Evolutionary conservation across 2,113 vertebrate genomes (phyloP), one percentile per base, ranked within the genome.

Genomic region (Corythornis madagascariensis): DNA sequence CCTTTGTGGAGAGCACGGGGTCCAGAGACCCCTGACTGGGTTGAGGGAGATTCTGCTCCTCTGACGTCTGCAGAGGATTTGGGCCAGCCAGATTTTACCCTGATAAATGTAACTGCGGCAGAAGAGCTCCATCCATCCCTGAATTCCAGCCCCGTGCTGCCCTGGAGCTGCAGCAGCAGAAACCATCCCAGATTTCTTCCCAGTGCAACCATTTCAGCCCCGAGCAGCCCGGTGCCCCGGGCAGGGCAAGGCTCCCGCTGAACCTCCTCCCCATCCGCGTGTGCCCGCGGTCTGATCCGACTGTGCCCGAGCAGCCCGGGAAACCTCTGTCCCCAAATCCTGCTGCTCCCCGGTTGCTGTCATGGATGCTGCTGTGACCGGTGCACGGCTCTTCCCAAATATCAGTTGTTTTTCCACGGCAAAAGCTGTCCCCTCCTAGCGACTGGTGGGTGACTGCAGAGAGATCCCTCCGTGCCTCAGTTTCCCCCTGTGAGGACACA

Each of bases 61-160:
- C 29, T 5, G 1, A 4, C 0, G 0, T 5, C 22, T 13, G 45
- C 1, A 3, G 16, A 38, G 42, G 24, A 5, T 1, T 33, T 22
- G 8, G 15, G 4, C 16, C 45, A 4, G 26, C 2, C 20, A 11
- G 48, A 28, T 75, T 88, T 59, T 17, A 43, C 33, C 73, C 55
- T 14, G 5, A 7, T 5, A 14, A 56, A 77, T 11, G 19, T 5
- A 28, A 59, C 35, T 33, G 71, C 20, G 3, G 79, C 64, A 33
- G 50, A 57, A 76, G 19, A 42, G 40, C 13, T 38, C 4, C 45
- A 9, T 18, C 63, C 67, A 9, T 5, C 50, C 59, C 38, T 3
- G 12, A 73, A 80, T 72, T 64, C 88, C 88, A 70, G 50, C 67
- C n/a, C 42, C 0, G 1, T 8, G 72, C n/a, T 70, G 60, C 19